Evolutionary conservation across 2,113 vertebrate species (phyloP), one percentile per base, ranked within the genome.

Genomic region (Pterocles gutturalis): DNA sequence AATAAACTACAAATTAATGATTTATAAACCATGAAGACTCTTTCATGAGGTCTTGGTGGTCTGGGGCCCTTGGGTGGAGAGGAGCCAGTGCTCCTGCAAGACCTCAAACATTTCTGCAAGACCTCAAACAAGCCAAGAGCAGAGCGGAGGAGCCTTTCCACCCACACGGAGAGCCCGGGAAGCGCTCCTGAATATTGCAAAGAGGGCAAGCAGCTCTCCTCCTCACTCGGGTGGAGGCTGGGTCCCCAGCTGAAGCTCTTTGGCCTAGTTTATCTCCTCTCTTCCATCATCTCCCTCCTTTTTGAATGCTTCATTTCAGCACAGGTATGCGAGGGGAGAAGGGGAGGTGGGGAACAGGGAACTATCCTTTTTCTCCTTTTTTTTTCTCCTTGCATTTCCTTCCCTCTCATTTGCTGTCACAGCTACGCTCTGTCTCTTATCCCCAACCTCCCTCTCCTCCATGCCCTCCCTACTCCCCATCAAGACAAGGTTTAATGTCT

Each of bases 401-500:
- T 43, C 43, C 24, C 57, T 80, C 86, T 83, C 70, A 29, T 84
- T 51, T 29, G 57, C 81, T 87, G 46, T 20, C 76, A 20, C 77
- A 57, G 72, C 83, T 8, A 18, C 1, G 5, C 77, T 43, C 62
- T 1, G 1, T 49, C 90, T 67, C 91, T 70, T 38, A 36, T 67
- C 80, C 89, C 64, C n/a, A 43, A 36, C 57, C 70, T 26, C 67
- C 15, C 31, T 61, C 89, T 87, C 45, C 81, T 67, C 72, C 19
- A 3, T n/a, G 67, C n/a, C 85, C 46, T 91, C 77, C 48, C 22
- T 26, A 19, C 36, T 85, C 76, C 60, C 80, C 34, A 58, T 78
- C 93, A 94, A 76, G 81, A 43, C 83, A 93, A 75, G 89, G 92
- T 97, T 97, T 96, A 97, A 96, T 93, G 96, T 69, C 62, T 95